A percentile compares a stretch with the other conserved stretches of the same genome.
phyloP scores from a whole-genome alignment of 2,888 invertebrate species.

The Oscheius sp. region DNA sequence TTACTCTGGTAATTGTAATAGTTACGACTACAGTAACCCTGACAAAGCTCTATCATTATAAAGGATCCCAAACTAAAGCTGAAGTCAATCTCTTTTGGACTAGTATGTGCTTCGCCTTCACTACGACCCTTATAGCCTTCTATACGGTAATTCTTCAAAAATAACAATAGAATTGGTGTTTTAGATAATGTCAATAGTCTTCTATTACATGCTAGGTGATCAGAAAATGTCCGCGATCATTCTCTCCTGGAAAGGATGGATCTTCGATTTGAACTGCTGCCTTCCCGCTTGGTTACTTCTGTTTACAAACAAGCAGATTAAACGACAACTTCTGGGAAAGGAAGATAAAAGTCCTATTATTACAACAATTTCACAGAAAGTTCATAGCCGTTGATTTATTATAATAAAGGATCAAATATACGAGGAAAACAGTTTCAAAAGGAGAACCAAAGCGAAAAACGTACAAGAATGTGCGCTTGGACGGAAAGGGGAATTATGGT shows the following conservation, averaged over 20 bases:
- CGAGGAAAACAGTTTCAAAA: too few species aligned
- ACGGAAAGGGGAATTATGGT: too few species aligned
- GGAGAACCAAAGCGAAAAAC: too few species aligned
- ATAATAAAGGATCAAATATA: too few species aligned
- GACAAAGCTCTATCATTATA: neutral
- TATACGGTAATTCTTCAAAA: neutral
- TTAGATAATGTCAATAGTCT: neutral
- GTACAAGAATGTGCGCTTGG: too few species aligned
- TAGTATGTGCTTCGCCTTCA: neutral
- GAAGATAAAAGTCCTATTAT: too few species aligned
- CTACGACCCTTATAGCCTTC: neutral
- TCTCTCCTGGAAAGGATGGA: neutral
- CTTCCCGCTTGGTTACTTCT: slow-evolving; percentile 18
- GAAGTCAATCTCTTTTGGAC: neutral
- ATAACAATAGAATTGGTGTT: too few species aligned
- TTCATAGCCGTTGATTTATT: too few species aligned
- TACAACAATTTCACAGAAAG: too few species aligned
- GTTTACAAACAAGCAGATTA: slow-evolving; percentile 4
- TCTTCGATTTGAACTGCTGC: slow-evolving; percentile 16
- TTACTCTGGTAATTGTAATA: neutral
- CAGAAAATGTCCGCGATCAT: neutral
- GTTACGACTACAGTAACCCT: neutral
- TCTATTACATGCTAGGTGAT: neutral
- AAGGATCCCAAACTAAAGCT: neutral
- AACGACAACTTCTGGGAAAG: neutral